Base-by-base conservation (phyloP, 2,797 vertebrate genomes). In the Sorex maritimensis region DNA sequence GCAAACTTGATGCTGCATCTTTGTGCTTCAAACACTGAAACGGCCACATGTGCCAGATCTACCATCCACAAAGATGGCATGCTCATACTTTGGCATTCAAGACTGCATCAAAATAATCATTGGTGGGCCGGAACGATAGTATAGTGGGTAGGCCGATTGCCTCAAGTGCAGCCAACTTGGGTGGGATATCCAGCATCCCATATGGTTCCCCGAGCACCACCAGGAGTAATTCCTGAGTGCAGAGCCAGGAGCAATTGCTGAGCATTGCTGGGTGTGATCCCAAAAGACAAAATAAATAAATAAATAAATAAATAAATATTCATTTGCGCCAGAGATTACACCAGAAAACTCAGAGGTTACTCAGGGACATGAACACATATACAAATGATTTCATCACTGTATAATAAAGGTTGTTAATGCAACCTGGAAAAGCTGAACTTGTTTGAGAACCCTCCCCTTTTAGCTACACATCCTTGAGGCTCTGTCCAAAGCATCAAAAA, bases 401-500 rank as follows among this genome's bases (percentile, higher is more conserved):
- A 19, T 78, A 30, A n/a, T n/a, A 75, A 75, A 63, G 1, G 26
- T 58, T 81, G 75, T 30, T 52, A 80, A 81, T 58, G 14, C 52
- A 65, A 34, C 52, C 58, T 38, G 30, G 26, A 24, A 87, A 92
- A 17, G 24, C 12, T 10, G 12, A 73, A n/a, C 23, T 86, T 74
- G n/a, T 81, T 79, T 26, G 9, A 81, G 6, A 26, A 85, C 3
- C 1, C n/a, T 87, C 69, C 24, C 17, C 23, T 65, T 91, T 92
- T n/a, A 24, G n/a, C n/a, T 94, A 14, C 23, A 58, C 65, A 72
- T 84, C 65, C 26, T 74, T 68, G 52, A 81, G 34, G 12, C 3
- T 91, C 38, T 86, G 9, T 87, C 72, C 79, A 75, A 75, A 85
- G 9, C 55, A 11, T 19, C 46, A 73, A 79, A 91, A 92, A 75